Conservation (phyloP, 2,888 invertebrate genomes). For the Osedax frankpressi region DNA sequence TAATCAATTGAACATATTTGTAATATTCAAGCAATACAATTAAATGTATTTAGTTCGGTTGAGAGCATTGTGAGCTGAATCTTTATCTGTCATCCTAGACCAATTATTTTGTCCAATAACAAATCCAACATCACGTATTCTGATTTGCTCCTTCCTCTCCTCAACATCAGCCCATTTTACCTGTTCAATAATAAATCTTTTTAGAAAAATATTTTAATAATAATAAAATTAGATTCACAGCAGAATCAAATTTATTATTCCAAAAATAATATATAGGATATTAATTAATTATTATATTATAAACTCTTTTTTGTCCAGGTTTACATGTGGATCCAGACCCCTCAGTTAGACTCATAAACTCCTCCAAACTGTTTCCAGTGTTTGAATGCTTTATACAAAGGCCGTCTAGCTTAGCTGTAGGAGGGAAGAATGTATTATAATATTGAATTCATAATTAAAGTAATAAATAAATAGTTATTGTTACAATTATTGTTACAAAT, state of each 20-base stretch:
- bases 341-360: not conserved
- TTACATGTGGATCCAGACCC: not conserved
- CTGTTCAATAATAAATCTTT: conserved; percentile 53
- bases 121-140: conserved; percentile 86
- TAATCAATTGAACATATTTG: not conserved
- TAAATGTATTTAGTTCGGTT: conserved; percentile 72
- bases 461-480: not conserved
- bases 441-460: not conserved
- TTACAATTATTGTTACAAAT: too few species aligned
- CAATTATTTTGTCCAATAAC: conserved; percentile 93
- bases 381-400: not conserved
- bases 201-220: too few species aligned
- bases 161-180: conserved; percentile 96
- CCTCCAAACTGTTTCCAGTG: not conserved
- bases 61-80: conserved; percentile 73
- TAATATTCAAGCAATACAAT: too few species aligned
- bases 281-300: too few species aligned
- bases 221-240: too few species aligned
- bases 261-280: not conserved
- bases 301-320: not conserved
- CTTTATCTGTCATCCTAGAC: conserved; percentile 79
- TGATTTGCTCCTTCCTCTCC: conserved; percentile 76
- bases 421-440: not conserved
- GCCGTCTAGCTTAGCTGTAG: not conserved
- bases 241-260: not conserved